These are phyloP conservation scores for Mizuhopecten yessoensis DNA, from an alignment of 1,140 invertebrate species.

Conservation along the genomic window DNA sequence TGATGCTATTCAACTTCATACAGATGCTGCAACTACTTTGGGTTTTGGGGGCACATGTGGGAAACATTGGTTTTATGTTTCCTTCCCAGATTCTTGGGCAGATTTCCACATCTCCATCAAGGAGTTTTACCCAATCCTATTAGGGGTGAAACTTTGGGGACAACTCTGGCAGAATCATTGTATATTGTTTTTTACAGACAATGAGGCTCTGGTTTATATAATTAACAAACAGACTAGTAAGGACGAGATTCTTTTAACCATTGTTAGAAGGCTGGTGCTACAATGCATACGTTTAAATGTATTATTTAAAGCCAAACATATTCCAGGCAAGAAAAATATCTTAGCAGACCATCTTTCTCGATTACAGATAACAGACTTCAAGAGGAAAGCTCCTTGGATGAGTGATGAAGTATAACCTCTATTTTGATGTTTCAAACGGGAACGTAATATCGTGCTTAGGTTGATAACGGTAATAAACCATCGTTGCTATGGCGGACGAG, in stretches of 20 bases:
- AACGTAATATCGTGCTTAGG: too few relatives aligned
- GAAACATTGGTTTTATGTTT: constrained; percentile 28
- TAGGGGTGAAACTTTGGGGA: constrained; percentile 58
- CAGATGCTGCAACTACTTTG: constrained; percentile 44
- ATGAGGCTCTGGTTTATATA: constrained; percentile 56
- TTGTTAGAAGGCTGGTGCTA: constrained; percentile 56
- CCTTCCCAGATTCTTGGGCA: not conserved
- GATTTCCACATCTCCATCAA: constrained; percentile 54
- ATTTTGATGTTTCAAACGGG: too few relatives aligned
- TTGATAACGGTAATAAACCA: too few relatives aligned
- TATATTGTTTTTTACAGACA: constrained; percentile 60
- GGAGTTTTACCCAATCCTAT: constrained; percentile 60
- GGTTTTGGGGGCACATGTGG: constrained; percentile 43
- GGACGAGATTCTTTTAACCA: constrained; percentile 49
- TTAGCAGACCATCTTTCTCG: constrained; percentile 60
- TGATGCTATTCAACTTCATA: not conserved
- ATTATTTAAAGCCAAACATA: constrained; percentile 57
- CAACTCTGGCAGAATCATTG: constrained; percentile 40
- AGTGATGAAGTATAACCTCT: too few relatives aligned
- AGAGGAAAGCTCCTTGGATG: not conserved
- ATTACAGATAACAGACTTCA: not conserved
- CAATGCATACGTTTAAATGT: constrained; percentile 56
- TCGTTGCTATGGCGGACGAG: too few relatives aligned
- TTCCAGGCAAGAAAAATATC: constrained; percentile 52
- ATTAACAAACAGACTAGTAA: constrained; percentile 61